Evolutionary conservation across 2,113 vertebrate genomes (phyloP).

Genomic region (Callaeas wilsoni): DNA sequence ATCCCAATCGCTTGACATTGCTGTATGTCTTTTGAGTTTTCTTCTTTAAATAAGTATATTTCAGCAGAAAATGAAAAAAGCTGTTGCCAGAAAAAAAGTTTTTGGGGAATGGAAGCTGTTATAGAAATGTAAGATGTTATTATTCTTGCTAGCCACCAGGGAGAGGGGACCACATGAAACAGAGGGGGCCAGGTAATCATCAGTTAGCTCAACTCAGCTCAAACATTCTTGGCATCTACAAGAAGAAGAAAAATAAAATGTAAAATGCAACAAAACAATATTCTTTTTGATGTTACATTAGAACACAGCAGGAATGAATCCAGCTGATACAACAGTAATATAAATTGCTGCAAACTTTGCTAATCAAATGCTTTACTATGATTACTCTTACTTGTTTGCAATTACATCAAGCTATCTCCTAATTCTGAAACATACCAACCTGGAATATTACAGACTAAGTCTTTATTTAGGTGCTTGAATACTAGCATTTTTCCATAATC

Average conservation of each 20-base stretch:
- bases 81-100: neutral
- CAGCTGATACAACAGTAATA: neutral
- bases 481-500: neutral
- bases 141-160: constrained; percentile 2
- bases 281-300: neutral
- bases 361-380: neutral
- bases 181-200: neutral
- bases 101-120: neutral
- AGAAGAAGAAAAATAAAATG: constrained; percentile 35
- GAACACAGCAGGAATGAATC: neutral
- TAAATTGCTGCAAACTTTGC: neutral
- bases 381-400: neutral
- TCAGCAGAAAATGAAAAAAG: neutral
- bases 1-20: neutral
- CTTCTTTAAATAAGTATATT: neutral
- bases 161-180: neutral
- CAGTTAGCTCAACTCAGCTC: constrained; percentile 13
- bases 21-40: neutral
- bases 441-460: neutral
- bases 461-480: neutral
- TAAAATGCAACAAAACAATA: neutral
- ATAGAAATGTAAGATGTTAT: neutral
- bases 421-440: neutral
- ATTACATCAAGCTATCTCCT: neutral
- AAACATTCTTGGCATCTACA: constrained; percentile 3